A percentile compares a stretch with the other conserved stretches of the same genome.
Evolutionary conservation across 2,888 invertebrate species (phyloP).

Genomic region (Venustoraphidia nigricollis): DNA sequence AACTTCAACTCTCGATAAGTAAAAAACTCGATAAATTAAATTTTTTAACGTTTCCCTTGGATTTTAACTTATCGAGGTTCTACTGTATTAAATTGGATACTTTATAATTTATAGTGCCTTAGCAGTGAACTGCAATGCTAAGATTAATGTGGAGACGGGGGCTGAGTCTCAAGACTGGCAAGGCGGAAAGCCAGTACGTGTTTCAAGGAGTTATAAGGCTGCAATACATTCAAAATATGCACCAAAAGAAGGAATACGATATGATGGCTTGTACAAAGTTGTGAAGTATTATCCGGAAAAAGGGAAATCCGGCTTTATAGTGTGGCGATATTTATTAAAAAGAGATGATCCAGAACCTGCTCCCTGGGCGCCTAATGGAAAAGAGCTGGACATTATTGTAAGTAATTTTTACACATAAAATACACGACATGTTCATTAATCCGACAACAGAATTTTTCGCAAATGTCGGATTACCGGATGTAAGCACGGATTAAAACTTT

Average conservation of each 20-base stretch:
- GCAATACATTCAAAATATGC: constrained; percentile 62
- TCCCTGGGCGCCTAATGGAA: constrained; percentile 62
- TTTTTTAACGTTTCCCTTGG: too few species aligned
- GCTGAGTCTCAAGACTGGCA: constrained; percentile 58
- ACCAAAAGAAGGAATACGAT: constrained; percentile 59
- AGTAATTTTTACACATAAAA: constrained; percentile 10
- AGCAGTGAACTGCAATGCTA: constrained; percentile 62
- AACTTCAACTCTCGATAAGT: too few species aligned
- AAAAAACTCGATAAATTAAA: too few species aligned
- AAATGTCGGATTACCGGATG: too few species aligned
- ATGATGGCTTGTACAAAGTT: constrained; percentile 79
- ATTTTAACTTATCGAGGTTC: too few species aligned
- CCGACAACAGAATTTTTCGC: too few species aligned
- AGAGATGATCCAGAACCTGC: constrained; percentile 65
- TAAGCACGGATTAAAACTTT: too few species aligned
- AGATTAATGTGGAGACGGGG: constrained; percentile 43
- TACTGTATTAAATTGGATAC: too few species aligned
- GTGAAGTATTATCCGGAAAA: constrained; percentile 67
- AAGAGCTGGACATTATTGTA: constrained; percentile 33
- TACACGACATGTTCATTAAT: too few species aligned
- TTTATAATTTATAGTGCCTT: constrained; percentile 20
- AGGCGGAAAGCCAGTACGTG: constrained; percentile 60
- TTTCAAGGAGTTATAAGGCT: constrained; percentile 61
- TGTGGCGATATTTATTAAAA: constrained; percentile 64
- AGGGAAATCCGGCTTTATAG: constrained; percentile 60